Base-by-base conservation (phyloP, 2,797 vertebrate genomes). In the Amblyopsis hoosieri region DNA sequence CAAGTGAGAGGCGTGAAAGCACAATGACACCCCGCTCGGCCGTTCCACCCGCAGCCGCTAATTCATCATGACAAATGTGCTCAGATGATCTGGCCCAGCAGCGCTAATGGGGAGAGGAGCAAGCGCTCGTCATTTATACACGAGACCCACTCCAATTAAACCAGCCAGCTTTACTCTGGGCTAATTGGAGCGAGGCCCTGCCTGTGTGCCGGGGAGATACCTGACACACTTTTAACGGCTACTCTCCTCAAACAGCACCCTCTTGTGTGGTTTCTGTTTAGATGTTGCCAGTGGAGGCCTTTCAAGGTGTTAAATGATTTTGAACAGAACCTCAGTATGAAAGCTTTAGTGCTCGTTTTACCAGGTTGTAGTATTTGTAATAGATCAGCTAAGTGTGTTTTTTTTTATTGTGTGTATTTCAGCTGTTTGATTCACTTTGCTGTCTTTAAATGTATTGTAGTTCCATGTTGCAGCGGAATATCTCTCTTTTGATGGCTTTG, bases 11-110 rank as follows among this genome's bases (percentile, higher is more conserved):
- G 88, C 84, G 82, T 92, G 89, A 91, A 91, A 90, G 86, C 87
- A 64, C 87, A 85, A 81, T 88, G 89, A 90, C 90, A 88, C 89
- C 83, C 79, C 72, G 69, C 80, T 76, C 87, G 85, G 84, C 80
- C 88, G 88, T 91, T 89, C 89, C 87, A 87, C 88, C 80, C 79
- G 67, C 85, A 71, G 85, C 79, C 71, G 60, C 86, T 93, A 91
- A 92, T 92, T 91, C 87, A 88, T 92, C 90, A 86, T 92, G 90
- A 91, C 91, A 92, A 92, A 92, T 91, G 89, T 90, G 88, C 87
- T 90, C 87, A 82, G 89, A 91, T 92, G 86, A 91, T 91, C 87
- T 82, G 86, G 87, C 82, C 88, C 89, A 88, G 85, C 84, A 86
- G 85, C 86, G 83, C 87, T 90, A 89, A 87, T 88, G 85, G 84